Conservation (phyloP, 2,888 invertebrate genomes). For the Acanthosepion lycidas region DNA sequence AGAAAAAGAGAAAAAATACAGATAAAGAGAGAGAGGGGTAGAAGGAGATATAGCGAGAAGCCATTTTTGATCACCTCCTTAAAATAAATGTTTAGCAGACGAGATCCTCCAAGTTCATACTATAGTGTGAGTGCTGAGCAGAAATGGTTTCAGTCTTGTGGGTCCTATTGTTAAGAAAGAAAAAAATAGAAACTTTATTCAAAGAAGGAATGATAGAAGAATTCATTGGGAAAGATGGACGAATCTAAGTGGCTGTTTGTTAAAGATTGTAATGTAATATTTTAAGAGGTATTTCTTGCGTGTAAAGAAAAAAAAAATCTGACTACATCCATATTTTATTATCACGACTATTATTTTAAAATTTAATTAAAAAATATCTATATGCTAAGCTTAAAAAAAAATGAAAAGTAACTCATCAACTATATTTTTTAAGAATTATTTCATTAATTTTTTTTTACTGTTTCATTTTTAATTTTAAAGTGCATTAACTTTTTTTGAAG, state of each 20-base stretch:
- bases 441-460: too few relatives aligned
- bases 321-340: neutral
- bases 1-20: too few relatives aligned
- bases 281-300: neutral
- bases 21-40: too few relatives aligned
- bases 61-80: neutral
- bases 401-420: too few relatives aligned
- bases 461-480: too few relatives aligned
- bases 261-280: neutral
- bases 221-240: neutral
- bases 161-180: neutral
- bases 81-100: neutral
- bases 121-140: neutral
- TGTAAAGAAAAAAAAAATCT: neutral
- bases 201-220: neutral
- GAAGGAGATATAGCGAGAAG: neutral
- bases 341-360: neutral
- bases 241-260: neutral
- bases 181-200: neutral
- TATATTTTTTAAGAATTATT: too few relatives aligned
- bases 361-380: neutral
- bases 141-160: neutral
- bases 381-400: neutral
- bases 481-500: too few relatives aligned
- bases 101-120: neutral